A percentile compares a stretch with the other conserved stretches of the same genome.
These are phyloP conservation scores for Pristionchus entomophagus DNA, from an alignment of 2,888 invertebrate genomes.

Conservation along the genomic window DNA sequence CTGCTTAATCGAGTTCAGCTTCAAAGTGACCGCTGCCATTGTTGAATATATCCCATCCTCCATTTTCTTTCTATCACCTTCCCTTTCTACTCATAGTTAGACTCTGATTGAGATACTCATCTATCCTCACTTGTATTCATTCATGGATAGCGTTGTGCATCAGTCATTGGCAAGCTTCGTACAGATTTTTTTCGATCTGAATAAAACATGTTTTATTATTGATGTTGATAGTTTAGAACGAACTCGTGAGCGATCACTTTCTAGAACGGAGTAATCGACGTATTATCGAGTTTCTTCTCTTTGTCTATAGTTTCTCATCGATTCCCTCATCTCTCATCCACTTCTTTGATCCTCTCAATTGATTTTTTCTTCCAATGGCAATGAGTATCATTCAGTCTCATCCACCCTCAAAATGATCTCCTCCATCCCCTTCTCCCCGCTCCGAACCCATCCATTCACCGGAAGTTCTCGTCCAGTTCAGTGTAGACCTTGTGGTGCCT, in stretches of 20 bases:
- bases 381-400: constrained; percentile 16
- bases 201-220: background rate
- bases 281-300: constrained; percentile 36
- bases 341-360: constrained; percentile 24
- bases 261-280: constrained; percentile 17
- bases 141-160: too few species aligned
- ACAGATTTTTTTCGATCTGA: background rate
- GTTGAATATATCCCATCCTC: background rate
- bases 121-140: background rate
- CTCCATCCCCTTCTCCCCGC: too few species aligned
- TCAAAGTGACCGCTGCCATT: background rate
- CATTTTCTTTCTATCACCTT: background rate
- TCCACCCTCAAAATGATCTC: constrained; percentile 13
- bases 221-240: background rate
- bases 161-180: too few species aligned
- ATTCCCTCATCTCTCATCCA: background rate
- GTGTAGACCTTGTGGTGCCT: constrained; percentile 23
- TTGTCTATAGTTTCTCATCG: background rate
- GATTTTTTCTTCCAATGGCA: background rate
- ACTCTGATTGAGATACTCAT: background rate
- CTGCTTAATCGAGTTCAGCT: background rate
- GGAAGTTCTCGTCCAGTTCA: background rate
- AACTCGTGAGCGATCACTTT: constrained; percentile 14
- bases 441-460: background rate
- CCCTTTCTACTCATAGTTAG: background rate